Base-by-base conservation (phyloP, 2,797 vertebrate genomes). In the Mormyrops boulengeri region DNA sequence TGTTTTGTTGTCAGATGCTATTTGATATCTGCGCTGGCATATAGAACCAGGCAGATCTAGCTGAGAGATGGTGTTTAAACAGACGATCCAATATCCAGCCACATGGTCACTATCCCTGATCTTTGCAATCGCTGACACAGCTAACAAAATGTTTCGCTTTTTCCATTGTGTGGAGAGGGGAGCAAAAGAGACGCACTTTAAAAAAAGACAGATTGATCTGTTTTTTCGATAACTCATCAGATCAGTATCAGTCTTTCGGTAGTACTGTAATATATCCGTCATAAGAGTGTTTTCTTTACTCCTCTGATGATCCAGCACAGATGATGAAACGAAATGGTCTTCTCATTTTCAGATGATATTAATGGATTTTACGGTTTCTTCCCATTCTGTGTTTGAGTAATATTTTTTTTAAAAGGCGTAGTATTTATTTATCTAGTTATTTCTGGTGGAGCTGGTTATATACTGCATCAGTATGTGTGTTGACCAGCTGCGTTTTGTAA, bases 11-110 rank as follows among this genome's bases (percentile, higher is more conserved):
- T 22, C 44, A 7, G 92, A 94, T 94, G 95, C 93, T 94, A 95
- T 95, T 95, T 95, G 94, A 92, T 93, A 94, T 94, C 95, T 92
- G 93, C 94, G 93, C 94, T 94, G 94, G 93, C 95, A 93, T 92
- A 87, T 95, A 93, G 94, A 93, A 89, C 92, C 88, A 95, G 94
- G 94, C 93, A 90, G 93, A 92, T 95, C 94, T 94, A 94, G 94
- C 93, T 94, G 49, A 94, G 95, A 95, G 94, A 94, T 84, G 22
- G 14, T 47, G 44, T 73, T 57, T 38, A 14, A 87, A 30, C 50
- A 34, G 22, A 84, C 14, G 49, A 82, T 84, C 52, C 66, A n/a
- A 49, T 88, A 82, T 62, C 85, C 30, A 84, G 53, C 50, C 53
- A 50, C 47, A 77, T 14, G 57, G 44, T 4, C 60, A 52, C 52